These are phyloP conservation scores for Ochropacha duplaris DNA, from an alignment of 2,888 invertebrate species.

Conservation along the genomic window DNA sequence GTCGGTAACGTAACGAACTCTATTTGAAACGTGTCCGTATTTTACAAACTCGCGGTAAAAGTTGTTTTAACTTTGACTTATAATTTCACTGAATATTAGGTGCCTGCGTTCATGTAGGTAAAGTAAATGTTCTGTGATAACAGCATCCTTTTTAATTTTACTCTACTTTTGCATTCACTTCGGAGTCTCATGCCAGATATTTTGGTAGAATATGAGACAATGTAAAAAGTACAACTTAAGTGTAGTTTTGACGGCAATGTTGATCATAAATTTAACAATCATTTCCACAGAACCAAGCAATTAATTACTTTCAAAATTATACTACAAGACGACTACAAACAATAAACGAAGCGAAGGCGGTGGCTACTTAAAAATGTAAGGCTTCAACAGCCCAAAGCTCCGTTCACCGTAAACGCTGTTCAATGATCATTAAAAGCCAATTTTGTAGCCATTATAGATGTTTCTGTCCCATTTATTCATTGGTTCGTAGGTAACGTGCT, in stretches of 20 bases:
- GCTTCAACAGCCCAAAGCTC: conserved; percentile 1
- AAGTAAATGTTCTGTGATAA: background rate
- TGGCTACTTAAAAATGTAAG: background rate
- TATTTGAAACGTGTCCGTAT: background rate
- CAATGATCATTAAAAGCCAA: conserved; percentile 18
- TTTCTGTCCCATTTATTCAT: conserved; percentile 35
- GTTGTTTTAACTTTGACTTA: background rate
- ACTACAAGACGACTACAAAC: background rate
- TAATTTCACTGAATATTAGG: background rate
- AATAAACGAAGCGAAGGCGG: background rate
- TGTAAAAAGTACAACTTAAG: no score
- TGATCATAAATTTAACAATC: no score
- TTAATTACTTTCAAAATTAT: background rate
- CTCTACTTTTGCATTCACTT: background rate
- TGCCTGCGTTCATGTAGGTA: background rate
- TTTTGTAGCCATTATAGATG: conserved; percentile 18
- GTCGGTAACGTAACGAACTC: background rate
- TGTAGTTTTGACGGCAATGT: no score
- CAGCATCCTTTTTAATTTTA: background rate
- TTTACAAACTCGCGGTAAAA: background rate
- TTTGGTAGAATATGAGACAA: background rate
- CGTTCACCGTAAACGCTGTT: conserved; percentile 18
- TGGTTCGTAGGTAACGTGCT: conserved; percentile 18
- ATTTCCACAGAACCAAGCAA: background rate
- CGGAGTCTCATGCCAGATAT: background rate